Percentiles rank a stretch among this genome's conserved stretches.
Conservation (phyloP, 2,797 vertebrate genomes). For the Chromis chromis region DNA sequence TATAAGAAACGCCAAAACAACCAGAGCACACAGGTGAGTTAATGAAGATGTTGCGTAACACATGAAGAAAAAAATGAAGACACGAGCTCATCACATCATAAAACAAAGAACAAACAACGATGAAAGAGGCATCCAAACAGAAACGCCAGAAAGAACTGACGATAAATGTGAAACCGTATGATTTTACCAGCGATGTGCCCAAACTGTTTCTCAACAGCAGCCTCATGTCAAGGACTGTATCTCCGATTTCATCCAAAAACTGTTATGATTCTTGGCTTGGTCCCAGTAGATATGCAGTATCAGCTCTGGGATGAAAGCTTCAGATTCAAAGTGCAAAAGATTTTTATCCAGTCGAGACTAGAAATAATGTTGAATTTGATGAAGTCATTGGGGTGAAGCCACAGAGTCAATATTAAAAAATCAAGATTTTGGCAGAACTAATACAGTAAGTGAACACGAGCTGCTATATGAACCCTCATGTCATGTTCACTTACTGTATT, state of each 20-base stretch:
- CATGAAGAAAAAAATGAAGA: neutral
- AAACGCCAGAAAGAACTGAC: neutral
- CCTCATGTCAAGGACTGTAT: conserved; percentile 54
- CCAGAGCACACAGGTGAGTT: neutral
- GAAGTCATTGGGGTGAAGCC: neutral
- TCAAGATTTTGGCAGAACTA: neutral
- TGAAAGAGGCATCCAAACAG: neutral
- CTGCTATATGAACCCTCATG: neutral
- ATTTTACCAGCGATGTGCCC: neutral
- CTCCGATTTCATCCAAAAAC: conserved; percentile 54
- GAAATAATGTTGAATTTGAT: conserved; percentile 33
- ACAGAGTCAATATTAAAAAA: neutral
- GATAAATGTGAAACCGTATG: neutral
- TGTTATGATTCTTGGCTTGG: conserved; percentile 50
- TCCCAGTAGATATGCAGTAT: conserved; percentile 60
- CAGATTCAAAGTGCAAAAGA: conserved; percentile 53
- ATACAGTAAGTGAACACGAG: neutral
- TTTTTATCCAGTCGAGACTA: conserved; percentile 1
- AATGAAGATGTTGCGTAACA: neutral
- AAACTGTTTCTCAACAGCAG: conserved; percentile 52
- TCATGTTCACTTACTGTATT: too few relatives aligned
- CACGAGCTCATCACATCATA: neutral
- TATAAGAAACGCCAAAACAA: conserved; percentile 31
- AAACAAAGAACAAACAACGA: neutral
- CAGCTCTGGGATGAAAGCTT: conserved; percentile 46